A percentile compares a stretch with the other conserved stretches of the same genome.
These are phyloP conservation scores for Trichacis sp. DNA, from an alignment of 2,888 invertebrate genomes.

Conservation along the genomic window DNA sequence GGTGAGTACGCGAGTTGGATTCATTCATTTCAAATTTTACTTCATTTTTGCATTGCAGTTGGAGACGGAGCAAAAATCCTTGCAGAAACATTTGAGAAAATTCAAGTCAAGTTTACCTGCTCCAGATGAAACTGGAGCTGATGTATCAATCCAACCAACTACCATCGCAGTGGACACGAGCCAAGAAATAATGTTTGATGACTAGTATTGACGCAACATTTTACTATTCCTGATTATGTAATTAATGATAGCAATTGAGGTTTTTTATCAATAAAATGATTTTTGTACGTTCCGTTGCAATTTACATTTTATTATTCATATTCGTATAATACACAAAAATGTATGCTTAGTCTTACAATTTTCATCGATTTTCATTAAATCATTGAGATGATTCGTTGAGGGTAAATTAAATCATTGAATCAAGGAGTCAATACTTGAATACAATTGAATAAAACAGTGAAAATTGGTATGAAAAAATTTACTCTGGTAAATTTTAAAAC, in stretches of 20 bases:
- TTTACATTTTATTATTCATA: constrained; percentile 54
- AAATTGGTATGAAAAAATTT: constrained; percentile 51
- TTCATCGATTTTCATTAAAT: constrained; percentile 60
- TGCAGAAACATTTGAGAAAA: constrained; percentile 18
- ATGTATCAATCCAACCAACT: no score
- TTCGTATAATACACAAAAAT: constrained; percentile 64
- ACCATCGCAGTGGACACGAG: not conserved
- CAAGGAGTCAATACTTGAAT: constrained; percentile 50
- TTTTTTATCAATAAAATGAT: not conserved
- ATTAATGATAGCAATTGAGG: not conserved
- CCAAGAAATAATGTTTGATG: not conserved
- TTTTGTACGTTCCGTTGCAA: constrained; percentile 19
- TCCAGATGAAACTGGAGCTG: not conserved
- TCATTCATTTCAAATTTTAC: no score
- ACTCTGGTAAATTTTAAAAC: constrained; percentile 30
- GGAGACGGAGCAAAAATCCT: constrained; percentile 10
- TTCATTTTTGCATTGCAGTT: constrained; percentile 23
- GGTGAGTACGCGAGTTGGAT: no score
- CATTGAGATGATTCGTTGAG: constrained; percentile 50
- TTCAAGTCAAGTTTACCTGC: constrained; percentile 12
- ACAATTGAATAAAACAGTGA: constrained; percentile 57
- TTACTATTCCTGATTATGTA: no score
- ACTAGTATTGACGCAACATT: not conserved
- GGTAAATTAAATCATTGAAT: constrained; percentile 54
- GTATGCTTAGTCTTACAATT: constrained; percentile 61